Evolutionary conservation across 2,113 vertebrate species (phyloP).

Genomic region (Carassius carassius): DNA sequence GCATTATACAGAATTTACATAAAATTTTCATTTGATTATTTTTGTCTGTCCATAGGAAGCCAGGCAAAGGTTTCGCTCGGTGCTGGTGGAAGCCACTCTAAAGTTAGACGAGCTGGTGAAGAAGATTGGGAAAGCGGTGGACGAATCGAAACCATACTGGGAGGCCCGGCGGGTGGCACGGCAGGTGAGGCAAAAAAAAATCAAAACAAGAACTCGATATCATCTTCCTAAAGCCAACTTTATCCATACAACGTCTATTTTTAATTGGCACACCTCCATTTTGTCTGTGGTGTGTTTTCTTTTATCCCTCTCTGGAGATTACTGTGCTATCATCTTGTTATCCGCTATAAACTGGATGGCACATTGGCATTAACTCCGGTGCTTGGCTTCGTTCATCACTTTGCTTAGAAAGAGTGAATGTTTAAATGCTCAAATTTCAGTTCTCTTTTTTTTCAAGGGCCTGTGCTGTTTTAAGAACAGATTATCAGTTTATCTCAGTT

Average conservation of each 20-base stretch:
- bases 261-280: background rate
- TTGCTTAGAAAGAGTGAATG: constrained; percentile 21
- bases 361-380: background rate
- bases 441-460: constrained; percentile 32
- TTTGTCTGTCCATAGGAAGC: constrained; percentile 78
- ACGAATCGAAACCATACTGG: constrained; percentile 98
- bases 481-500: constrained; percentile 55
- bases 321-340: background rate
- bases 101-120: constrained; percentile 93
- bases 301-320: background rate
- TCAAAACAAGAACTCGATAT: background rate
- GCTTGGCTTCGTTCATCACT: constrained; percentile 6
- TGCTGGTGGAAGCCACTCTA: constrained; percentile 90
- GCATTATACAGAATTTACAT: too few relatives aligned
- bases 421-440: constrained; percentile 1
- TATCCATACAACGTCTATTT: background rate
- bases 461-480: constrained; percentile 25
- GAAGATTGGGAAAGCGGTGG: constrained; percentile 94
- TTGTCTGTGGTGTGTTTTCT: background rate
- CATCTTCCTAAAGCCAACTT: constrained; percentile 9
- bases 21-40: background rate
- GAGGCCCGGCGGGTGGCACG: constrained; percentile 89
- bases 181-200: constrained; percentile 78
- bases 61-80: constrained; percentile 90
- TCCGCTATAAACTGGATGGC: background rate